Base-by-base conservation (phyloP, 2,888 invertebrate genomes). In the Athalia circularis region DNA sequence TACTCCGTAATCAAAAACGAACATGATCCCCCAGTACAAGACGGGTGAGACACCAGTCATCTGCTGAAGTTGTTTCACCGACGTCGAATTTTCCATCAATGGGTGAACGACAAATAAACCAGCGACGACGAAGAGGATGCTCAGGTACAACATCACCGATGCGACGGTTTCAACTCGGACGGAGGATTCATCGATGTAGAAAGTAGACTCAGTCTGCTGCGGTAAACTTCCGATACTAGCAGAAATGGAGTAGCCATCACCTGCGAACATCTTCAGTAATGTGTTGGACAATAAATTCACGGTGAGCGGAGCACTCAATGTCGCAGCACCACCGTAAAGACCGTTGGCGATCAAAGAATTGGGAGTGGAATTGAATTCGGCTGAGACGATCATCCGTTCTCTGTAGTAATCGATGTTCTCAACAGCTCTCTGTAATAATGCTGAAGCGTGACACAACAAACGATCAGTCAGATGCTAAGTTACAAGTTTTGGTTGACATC, bases 61-160 rank as follows among this genome's bases (percentile, higher is more conserved):
- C 29, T 93, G 88, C 89, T 95, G 95, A 54, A 95, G 87, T 83
- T 94, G 94, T 48, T 95, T 94, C 52, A 95, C 92, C 74, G 93
- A 93, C 0, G 92, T 91, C 5, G 88, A 86, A 8, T 93, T 92
- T 89, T 96, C 96, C 77, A 90, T 90, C 81, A 94, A 92, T 3
- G 95, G 94, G 78, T 95, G 92, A 0, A 93, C 88, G 2, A 93
- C 91, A 80, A 93, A 93, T 83, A 93, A 91, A 0, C 92, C 90
- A 13, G 90, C 84, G n/a, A 93, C 88, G 43, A 92, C 86, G 7
- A 92, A 84, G 11, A 91, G 82, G 65, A 88, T 90, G 86, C 45
- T 13, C 75, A 72, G 50, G 7, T 90, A 91, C 91, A 86, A 88
- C 64, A 90, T 87, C 84, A 91, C 65, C 9, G 29, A 15, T 6